These are phyloP conservation scores for Mythimna albipuncta DNA, from an alignment of 2,888 invertebrate species.

Conservation along the genomic window DNA sequence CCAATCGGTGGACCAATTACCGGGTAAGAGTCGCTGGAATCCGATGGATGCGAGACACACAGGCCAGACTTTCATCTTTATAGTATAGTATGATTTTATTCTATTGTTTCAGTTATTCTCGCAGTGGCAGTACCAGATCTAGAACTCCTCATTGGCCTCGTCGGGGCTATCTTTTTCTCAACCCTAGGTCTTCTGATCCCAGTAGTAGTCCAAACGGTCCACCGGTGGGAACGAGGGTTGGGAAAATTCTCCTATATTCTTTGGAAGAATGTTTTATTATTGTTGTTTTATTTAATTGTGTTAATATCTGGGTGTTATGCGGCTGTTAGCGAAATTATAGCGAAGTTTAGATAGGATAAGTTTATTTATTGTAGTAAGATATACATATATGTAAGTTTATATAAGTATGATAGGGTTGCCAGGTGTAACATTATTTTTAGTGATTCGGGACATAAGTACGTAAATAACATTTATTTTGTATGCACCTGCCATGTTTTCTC, in stretches of 20 bases:
- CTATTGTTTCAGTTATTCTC: constrained; percentile 91
- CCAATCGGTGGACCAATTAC: too few species aligned
- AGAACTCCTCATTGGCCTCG: constrained; percentile 96
- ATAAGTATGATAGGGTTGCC: too few species aligned
- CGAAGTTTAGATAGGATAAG: constrained; percentile 57
- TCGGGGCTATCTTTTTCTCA: constrained; percentile 95
- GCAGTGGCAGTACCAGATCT: constrained; percentile 95
- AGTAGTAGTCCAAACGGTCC: constrained; percentile 93
- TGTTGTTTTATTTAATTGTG: constrained; percentile 79
- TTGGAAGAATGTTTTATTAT: constrained; percentile 91
- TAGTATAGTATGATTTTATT: not conserved
- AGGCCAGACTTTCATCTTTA: not conserved
- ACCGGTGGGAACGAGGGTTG: constrained; percentile 92
- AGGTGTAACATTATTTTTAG: too few species aligned
- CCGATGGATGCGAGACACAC: too few species aligned
- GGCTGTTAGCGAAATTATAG: constrained; percentile 75
- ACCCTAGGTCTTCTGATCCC: constrained; percentile 94
- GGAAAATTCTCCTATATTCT: constrained; percentile 92
- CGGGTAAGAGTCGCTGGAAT: too few species aligned
- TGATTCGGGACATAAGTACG: too few species aligned
- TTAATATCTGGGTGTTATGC: constrained; percentile 82
- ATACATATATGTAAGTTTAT: too few species aligned
- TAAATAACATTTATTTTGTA: too few species aligned
- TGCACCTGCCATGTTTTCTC: too few species aligned
- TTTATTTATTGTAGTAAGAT: constrained; percentile 22